Conservation (phyloP, 2,113 vertebrate species). For the Echinops telfairi region DNA sequence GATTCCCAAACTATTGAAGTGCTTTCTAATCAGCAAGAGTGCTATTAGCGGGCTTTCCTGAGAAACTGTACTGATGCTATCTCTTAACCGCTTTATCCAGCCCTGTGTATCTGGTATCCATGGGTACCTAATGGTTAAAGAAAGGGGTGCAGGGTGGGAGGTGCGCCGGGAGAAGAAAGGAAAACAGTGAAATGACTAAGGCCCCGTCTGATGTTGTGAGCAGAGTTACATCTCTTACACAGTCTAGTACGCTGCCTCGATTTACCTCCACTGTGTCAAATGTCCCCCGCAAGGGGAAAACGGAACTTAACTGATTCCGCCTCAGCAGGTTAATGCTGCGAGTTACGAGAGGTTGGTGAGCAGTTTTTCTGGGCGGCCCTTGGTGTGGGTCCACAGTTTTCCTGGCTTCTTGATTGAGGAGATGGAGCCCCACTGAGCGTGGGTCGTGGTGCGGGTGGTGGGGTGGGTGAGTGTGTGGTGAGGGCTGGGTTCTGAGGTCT, state of each 20-base stretch:
- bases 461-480: not conserved
- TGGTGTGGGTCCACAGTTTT: not conserved
- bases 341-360: constrained; percentile 59
- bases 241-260: constrained; percentile 33
- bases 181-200: not conserved
- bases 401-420: constrained; percentile 20
- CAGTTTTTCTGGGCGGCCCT: not conserved
- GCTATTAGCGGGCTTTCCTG: constrained; percentile 69
- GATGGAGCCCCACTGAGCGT: not conserved
- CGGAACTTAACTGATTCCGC: not conserved
- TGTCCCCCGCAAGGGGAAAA: not conserved
- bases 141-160: not conserved
- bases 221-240: not conserved
- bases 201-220: constrained; percentile 14
- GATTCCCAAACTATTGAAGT: constrained; percentile 60
- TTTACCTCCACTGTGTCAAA: constrained; percentile 36
- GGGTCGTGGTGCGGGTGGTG: too few species aligned
- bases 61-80: constrained; percentile 72
- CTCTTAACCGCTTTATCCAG: constrained; percentile 61
- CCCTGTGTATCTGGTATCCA: constrained; percentile 71
- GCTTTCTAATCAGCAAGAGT: constrained; percentile 71
- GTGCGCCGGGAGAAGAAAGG: too few species aligned
- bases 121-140: constrained; percentile 73
- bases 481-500: not conserved
- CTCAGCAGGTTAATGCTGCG: not conserved